Evolutionary conservation across 2,113 vertebrate genomes (phyloP).

Genomic region (Melanerpes aurifrons): DNA sequence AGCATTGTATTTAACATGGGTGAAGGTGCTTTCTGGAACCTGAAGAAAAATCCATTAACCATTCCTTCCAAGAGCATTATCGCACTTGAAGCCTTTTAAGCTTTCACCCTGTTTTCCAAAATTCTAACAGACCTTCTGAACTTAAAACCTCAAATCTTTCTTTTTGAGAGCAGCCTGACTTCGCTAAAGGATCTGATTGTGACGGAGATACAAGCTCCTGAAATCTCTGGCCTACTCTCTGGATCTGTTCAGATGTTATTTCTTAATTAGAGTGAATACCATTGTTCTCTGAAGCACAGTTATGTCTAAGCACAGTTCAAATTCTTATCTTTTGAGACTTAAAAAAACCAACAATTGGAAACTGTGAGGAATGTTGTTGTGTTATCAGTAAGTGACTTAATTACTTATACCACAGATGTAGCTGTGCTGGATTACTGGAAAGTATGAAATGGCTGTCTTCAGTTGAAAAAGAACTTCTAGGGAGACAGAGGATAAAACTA

Average conservation of each 20-base stretch:
- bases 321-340: background rate
- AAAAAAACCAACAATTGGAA: background rate
- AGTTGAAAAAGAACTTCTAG: background rate
- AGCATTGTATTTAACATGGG: background rate
- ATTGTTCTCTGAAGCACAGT: background rate
- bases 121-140: background rate
- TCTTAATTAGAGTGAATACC: background rate
- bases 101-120: background rate
- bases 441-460: background rate
- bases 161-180: background rate
- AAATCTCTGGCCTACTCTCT: background rate
- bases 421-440: background rate
- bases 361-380: background rate
- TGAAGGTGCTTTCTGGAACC: background rate
- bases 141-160: background rate
- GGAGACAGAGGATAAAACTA: background rate
- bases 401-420: background rate
- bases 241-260: background rate
- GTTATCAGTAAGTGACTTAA: background rate
- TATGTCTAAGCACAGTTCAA: background rate
- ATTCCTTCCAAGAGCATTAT: background rate
- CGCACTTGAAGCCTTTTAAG: background rate
- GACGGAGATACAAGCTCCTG: background rate
- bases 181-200: background rate
- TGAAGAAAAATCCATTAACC: background rate